Base-by-base conservation (phyloP, 2,888 invertebrate species). In the Agonopterix alstromeriana region DNA sequence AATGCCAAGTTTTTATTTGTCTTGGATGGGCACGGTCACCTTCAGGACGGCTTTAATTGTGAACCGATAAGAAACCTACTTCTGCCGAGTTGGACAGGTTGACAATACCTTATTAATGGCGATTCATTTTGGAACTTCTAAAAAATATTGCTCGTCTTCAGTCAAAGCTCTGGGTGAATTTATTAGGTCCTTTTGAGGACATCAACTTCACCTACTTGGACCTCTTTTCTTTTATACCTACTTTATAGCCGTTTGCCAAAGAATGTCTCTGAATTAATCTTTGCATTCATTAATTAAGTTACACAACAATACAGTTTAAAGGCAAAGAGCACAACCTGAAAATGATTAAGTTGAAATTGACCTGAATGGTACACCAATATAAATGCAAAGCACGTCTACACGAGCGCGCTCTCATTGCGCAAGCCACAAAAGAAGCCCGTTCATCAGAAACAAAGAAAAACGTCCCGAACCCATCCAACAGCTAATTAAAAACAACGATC, bases 1-100 rank as follows among this genome's bases (percentile, higher is more conserved):
- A 83, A 85, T 82, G 78, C 70, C 53, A 53, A 51, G 62, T 87
- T 88, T 86, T 87, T 86, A 70, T 70, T 60, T 48, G 61, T 63
- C 61, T 70, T 73, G 70, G 70, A 73, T 77, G 78, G 77, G 77
- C 62, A 73, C 79, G 86, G 88, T 87, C 87, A 88, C 87, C 87
- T 88, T 86, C 77, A 80, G 65, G 65, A 67, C 68, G 69, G 49
- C 77, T 80, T 81, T 84, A 85, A 86, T 86, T 84, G 76, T 81
- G 70, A 77, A 77, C 75, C 80, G 74, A 81, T 82, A 82, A 84
- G 77, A 86, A 86, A 74, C 70, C 66, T 71, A 73, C 69, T 74
- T 70, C 67, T 68, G 66, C 65, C 65, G 67, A 61, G 63, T 65
- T 63, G 63, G 64, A 61, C 48, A 63, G 59, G 62, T 65, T 73